Percentiles rank a stretch among this genome's conserved stretches.
Evolutionary conservation across 2,888 invertebrate genomes (phyloP).

Genomic region (Drosophila leonis): DNA sequence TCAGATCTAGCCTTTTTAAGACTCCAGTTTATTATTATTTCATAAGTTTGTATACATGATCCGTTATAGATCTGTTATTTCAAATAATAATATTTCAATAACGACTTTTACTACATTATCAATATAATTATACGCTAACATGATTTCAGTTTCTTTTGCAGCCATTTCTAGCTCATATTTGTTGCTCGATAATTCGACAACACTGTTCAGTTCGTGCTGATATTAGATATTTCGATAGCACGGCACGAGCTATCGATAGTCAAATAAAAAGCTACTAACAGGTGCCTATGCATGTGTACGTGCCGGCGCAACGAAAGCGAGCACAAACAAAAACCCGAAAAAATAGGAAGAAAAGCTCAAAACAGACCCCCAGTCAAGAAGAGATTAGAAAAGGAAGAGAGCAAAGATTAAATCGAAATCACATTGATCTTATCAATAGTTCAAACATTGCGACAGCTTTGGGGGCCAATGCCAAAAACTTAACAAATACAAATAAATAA

Average conservation of each 20-base stretch:
- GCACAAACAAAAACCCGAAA: slow-evolving; percentile 20
- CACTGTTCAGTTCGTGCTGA: not conserved
- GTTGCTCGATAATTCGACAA: not conserved
- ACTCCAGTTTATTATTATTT: not conserved
- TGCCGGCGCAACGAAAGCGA: slow-evolving; percentile 15
- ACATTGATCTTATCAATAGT: slow-evolving; percentile 45
- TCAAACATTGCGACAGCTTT: slow-evolving; percentile 22
- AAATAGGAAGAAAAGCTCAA: slow-evolving; percentile 10
- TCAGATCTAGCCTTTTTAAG: not conserved
- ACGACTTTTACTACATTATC: no score
- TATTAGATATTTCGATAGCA: slow-evolving; percentile 26
- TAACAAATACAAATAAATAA: slow-evolving; percentile 18
- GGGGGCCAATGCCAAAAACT: slow-evolving; percentile 28
- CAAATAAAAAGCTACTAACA: slow-evolving; percentile 3
- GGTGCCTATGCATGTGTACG: slow-evolving; percentile 18
- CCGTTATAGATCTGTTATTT: not conserved
- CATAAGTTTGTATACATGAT: not conserved
- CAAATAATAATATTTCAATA: not conserved
- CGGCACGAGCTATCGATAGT: slow-evolving; percentile 40
- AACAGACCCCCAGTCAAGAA: slow-evolving; percentile 14
- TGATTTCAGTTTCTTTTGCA: not conserved
- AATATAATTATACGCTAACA: not conserved
- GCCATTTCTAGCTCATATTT: not conserved
- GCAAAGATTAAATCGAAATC: slow-evolving; percentile 17
- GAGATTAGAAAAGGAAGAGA: slow-evolving; percentile 4